Percentiles rank a stretch among this genome's conserved stretches.
Conservation (phyloP, 2,797 vertebrate species). For the Okamejei kenojei region DNA sequence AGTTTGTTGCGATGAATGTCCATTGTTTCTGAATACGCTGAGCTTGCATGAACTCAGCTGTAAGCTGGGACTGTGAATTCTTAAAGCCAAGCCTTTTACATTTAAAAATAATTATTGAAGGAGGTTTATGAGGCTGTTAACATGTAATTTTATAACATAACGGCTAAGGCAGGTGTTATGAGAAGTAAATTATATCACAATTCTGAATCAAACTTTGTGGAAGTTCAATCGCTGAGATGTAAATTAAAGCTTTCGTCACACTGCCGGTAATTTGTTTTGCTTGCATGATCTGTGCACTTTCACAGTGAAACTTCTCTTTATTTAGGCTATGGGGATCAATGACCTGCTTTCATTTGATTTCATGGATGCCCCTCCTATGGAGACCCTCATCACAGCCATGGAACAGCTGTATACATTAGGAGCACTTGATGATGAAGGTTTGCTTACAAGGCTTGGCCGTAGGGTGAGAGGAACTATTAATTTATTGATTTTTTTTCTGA, state of each 20-base stretch:
- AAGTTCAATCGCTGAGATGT: background rate
- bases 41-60: background rate
- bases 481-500: background rate
- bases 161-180: background rate
- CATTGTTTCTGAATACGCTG: background rate
- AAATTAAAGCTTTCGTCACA: background rate
- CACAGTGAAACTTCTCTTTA: conserved; percentile 19
- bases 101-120: background rate
- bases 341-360: conserved; percentile 97
- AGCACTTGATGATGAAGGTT: conserved; percentile 88
- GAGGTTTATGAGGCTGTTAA: background rate
- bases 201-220: background rate
- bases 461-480: conserved; percentile 62
- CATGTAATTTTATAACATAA: background rate
- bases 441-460: conserved; percentile 86
- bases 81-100: background rate
- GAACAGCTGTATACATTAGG: conserved; percentile 95
- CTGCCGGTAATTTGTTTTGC: background rate
- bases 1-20: too few relatives aligned
- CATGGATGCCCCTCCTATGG: conserved; percentile 98
- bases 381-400: conserved; percentile 97
- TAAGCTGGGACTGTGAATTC: background rate
- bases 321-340: conserved; percentile 93
- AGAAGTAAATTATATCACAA: background rate
- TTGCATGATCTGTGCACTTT: background rate